These are phyloP conservation scores for Tyrophagus putrescentiae DNA, from an alignment of 1,140 invertebrate species.

Conservation along the genomic window DNA sequence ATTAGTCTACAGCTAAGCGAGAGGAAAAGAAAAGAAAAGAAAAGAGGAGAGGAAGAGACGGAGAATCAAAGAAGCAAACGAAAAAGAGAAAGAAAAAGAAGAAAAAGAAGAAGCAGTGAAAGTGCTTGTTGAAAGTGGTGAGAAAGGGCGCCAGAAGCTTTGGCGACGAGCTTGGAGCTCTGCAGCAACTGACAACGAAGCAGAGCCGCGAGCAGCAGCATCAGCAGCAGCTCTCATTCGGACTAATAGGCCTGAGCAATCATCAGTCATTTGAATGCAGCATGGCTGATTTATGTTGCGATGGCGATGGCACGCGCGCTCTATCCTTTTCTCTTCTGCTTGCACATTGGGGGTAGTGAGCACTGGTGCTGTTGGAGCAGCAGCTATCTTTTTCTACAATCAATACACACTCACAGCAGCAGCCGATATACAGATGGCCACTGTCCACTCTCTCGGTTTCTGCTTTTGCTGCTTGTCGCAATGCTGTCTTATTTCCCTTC, in stretches of 20 bases:
- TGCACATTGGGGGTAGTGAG: too few species aligned
- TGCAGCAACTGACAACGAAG: background rate
- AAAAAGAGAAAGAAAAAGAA: background rate
- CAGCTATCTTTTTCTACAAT: too few species aligned
- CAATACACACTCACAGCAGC: too few species aligned
- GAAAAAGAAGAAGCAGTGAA: background rate
- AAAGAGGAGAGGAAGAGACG: background rate
- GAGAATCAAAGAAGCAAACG: background rate
- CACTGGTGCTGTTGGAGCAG: too few species aligned
- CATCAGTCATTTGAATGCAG: constrained; percentile 13
- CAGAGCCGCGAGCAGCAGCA: background rate
- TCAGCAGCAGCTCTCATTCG: too few species aligned
- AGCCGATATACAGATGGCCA: background rate
- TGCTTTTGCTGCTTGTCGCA: too few species aligned
- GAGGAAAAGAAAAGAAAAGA: background rate
- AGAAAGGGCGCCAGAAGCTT: background rate
- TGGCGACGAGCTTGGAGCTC: background rate
- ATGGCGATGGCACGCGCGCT: background rate
- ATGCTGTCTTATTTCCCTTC: too few species aligned
- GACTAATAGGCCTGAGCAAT: constrained; percentile 5
- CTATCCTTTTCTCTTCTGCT: background rate
- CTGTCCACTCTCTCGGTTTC: background rate
- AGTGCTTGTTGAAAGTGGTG: background rate
- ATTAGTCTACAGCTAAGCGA: background rate
- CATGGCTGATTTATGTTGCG: background rate